Conservation (phyloP, 2,797 vertebrate species). For the Paratrypauchen microcephalus region DNA sequence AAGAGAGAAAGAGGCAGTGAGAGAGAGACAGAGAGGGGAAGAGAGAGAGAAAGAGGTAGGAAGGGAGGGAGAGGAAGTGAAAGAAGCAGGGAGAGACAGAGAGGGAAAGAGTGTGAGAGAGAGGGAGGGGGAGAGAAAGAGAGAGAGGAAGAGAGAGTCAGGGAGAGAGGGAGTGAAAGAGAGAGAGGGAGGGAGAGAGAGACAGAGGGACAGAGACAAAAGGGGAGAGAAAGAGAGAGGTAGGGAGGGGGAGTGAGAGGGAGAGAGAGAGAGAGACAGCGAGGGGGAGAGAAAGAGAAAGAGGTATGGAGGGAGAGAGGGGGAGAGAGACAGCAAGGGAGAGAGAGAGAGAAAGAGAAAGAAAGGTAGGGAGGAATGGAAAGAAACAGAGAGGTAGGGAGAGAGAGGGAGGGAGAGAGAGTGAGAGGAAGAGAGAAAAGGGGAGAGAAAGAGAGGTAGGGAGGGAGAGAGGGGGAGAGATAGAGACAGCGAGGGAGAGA, state of each 20-base stretch:
- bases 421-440: too few relatives aligned
- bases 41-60: too few relatives aligned
- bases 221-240: neutral
- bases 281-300: neutral
- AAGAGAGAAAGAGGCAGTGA: neutral
- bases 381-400: too few relatives aligned
- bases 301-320: neutral
- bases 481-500: neutral
- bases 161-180: too few relatives aligned
- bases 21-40: too few relatives aligned
- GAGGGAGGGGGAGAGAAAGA: too few relatives aligned
- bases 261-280: neutral
- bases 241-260: neutral
- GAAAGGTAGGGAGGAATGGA: accelerated
- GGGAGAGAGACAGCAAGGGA: too few relatives aligned
- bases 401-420: too few relatives aligned
- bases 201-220: neutral
- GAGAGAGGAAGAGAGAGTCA: too few relatives aligned
- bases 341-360: neutral
- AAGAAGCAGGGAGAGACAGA: neutral
- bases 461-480: neutral
- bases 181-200: neutral
- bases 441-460: too few relatives aligned
- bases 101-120: too few relatives aligned
- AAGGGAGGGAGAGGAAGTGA: too few relatives aligned